Conservation (phyloP, 2,888 invertebrate species). For the Melanophora roralis region DNA sequence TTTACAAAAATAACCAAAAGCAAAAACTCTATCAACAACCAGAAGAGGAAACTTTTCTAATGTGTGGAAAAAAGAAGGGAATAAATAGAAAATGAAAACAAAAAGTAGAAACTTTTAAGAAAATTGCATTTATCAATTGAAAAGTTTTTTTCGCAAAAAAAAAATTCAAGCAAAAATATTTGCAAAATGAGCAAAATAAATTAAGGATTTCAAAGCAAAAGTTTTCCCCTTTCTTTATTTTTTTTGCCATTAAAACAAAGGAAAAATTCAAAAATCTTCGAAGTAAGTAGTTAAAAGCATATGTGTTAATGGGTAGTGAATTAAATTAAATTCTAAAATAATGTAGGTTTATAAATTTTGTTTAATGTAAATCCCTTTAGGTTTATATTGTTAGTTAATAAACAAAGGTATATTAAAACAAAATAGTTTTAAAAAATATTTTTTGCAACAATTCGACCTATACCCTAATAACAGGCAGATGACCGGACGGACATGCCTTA, state of each 20-base stretch:
- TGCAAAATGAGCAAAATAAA: neutral
- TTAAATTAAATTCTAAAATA: neutral
- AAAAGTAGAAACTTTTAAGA: slow-evolving; percentile 49
- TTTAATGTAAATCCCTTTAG: no score
- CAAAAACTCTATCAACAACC: slow-evolving; percentile 10
- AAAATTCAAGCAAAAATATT: slow-evolving; percentile 6
- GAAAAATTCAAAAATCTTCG: slow-evolving; percentile 24
- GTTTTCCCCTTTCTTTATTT: neutral
- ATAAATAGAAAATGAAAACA: neutral
- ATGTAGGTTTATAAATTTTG: no score
- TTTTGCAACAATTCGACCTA: no score
- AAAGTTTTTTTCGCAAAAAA: slow-evolving; percentile 22
- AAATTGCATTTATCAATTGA: slow-evolving; percentile 62
- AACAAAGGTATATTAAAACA: no score
- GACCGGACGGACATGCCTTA: no score
- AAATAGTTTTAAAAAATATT: no score
- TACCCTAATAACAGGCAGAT: no score
- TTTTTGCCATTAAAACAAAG: slow-evolving; percentile 24
- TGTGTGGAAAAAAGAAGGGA: neutral
- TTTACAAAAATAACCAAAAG: neutral
- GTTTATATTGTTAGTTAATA: no score
- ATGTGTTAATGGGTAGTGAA: neutral
- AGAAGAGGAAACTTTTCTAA: slow-evolving; percentile 20
- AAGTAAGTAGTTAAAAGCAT: neutral
- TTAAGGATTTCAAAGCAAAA: neutral